Conservation (phyloP, 2,797 vertebrate genomes). For the Tolypeutes matacus region DNA sequence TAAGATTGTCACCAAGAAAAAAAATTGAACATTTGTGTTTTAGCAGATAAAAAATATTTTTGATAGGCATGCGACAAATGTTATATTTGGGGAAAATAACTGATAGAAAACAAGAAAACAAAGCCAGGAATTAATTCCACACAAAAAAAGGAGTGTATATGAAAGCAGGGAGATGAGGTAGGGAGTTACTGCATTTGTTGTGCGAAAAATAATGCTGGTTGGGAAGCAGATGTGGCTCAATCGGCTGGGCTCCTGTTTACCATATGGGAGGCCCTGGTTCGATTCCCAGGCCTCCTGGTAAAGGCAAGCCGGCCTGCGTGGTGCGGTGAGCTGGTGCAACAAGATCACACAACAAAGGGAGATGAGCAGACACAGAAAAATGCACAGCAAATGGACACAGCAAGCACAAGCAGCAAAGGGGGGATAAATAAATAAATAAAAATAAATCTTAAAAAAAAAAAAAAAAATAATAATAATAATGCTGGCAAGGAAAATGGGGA, state of each 20-base stretch:
- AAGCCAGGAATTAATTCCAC: constrained; percentile 29
- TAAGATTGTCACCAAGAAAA: constrained; percentile 6
- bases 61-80: constrained; percentile 70
- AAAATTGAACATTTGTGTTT: constrained; percentile 9
- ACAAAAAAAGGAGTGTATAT: constrained; percentile 6
- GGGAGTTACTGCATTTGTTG: background rate
- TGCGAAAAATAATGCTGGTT: background rate
- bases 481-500: background rate
- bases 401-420: too few relatives aligned
- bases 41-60: constrained; percentile 37
- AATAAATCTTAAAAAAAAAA: too few relatives aligned
- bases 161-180: background rate
- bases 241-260: too few relatives aligned
- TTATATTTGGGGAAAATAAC: background rate
- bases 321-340: too few relatives aligned
- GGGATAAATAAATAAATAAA: too few relatives aligned
- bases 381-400: too few relatives aligned
- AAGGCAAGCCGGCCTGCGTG: too few relatives aligned
- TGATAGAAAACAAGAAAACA: constrained; percentile 51
- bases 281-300: too few relatives aligned
- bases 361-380: too few relatives aligned
- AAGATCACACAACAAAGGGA: too few relatives aligned
- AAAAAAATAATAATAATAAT: background rate
- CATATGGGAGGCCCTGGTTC: too few relatives aligned
- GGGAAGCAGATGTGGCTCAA: too few relatives aligned